phyloP scores from a whole-genome alignment of 2,113 vertebrate genomes.

The Casuarius casuarius region DNA sequence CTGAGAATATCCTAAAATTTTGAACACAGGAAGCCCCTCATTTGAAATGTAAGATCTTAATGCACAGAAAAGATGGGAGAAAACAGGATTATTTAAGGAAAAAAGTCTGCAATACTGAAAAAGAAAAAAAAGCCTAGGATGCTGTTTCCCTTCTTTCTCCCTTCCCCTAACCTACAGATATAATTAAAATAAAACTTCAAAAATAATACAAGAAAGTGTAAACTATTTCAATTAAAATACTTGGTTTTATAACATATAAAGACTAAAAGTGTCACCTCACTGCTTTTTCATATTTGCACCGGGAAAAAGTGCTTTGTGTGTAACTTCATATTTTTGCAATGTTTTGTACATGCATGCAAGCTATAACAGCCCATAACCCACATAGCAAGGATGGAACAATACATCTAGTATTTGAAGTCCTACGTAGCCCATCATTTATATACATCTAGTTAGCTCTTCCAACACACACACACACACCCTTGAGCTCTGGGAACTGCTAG shows the following conservation, averaged over 20 bases:
- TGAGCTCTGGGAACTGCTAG: conserved; percentile 13
- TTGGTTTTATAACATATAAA: background rate
- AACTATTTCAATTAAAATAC: background rate
- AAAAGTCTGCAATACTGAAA: background rate
- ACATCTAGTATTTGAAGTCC: background rate
- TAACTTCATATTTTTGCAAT: background rate
- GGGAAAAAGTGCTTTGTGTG: background rate
- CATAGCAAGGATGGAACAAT: background rate
- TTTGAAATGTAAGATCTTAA: background rate
- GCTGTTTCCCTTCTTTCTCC: background rate
- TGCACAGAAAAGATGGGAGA: background rate
- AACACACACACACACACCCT: background rate
- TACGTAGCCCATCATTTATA: background rate
- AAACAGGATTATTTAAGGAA: background rate
- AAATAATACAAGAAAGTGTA: background rate
- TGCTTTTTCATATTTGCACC: background rate
- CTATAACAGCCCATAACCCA: background rate
- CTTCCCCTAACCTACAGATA: background rate
- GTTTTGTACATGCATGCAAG: background rate
- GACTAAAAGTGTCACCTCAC: background rate
- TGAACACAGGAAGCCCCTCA: conserved; percentile 3
- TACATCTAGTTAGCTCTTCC: background rate
- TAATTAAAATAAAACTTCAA: background rate
- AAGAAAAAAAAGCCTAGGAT: background rate
- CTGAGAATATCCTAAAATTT: background rate